These are phyloP conservation scores for Drosophila repleta DNA, from an alignment of 1,140 invertebrate genomes.

Conservation along the genomic window DNA sequence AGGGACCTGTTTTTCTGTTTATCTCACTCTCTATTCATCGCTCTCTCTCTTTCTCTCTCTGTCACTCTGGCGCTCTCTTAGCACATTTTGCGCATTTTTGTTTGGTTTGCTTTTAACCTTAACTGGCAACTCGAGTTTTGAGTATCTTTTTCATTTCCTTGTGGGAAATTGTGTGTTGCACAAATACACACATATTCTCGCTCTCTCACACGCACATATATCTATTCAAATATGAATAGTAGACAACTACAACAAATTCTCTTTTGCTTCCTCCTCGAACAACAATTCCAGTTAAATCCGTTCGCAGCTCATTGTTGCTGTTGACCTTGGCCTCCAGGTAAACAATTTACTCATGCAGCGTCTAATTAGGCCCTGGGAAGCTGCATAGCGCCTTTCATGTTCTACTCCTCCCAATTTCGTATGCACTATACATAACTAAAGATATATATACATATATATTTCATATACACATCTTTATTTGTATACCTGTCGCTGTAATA, in stretches of 20 bases:
- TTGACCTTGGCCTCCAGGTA: conserved; percentile 73
- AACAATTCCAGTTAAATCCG: conserved; percentile 71
- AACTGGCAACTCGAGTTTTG: conserved; percentile 34
- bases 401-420: conserved; percentile 27
- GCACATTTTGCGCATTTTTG: conserved; percentile 55
- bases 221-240: conserved; percentile 40
- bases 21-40: neutral
- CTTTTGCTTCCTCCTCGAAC: conserved; percentile 38
- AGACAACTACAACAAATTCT: conserved; percentile 29
- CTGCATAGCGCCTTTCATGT: conserved; percentile 43
- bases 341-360: conserved; percentile 59
- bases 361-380: conserved; percentile 59
- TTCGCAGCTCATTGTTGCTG: conserved; percentile 55
- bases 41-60: conserved; percentile 3
- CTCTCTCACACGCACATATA: conserved; percentile 20
- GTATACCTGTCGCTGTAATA: conserved; percentile 60
- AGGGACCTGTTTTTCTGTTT: conserved; percentile 64
- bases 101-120: conserved; percentile 28
- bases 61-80: conserved; percentile 13
- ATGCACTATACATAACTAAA: neutral
- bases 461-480: conserved; percentile 29
- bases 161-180: conserved; percentile 60
- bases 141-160: conserved; percentile 60
- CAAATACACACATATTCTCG: conserved; percentile 15
- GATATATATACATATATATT: neutral